These are phyloP conservation scores for Ligdia adustata DNA, from an alignment of 2,888 invertebrate genomes.

Conservation along the genomic window DNA sequence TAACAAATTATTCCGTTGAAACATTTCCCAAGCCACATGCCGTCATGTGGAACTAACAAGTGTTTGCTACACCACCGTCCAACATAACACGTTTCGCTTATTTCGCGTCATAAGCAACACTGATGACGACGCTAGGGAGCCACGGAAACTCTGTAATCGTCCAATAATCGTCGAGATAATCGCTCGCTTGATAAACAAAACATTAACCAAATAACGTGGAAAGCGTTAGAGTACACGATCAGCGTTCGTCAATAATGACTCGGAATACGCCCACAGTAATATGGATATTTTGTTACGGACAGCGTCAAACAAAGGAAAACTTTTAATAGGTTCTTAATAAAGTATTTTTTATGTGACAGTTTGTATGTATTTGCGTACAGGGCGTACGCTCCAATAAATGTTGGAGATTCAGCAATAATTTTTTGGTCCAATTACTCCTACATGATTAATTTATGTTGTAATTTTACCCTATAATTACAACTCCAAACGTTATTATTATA, in stretches of 20 bases:
- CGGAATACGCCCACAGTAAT: conserved; percentile 10
- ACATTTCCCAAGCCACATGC: conserved; percentile 17
- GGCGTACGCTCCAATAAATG: too few relatives aligned
- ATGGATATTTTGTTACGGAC: too few relatives aligned
- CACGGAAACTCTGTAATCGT: conserved; percentile 41
- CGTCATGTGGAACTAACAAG: conserved; percentile 32
- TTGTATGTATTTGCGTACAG: too few relatives aligned
- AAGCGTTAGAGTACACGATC: conserved; percentile 1
- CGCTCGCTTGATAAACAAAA: conserved; percentile 37
- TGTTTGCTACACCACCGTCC: conserved; percentile 27
- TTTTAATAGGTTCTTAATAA: too few relatives aligned
- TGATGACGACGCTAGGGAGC: conserved; percentile 40
- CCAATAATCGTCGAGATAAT: conserved; percentile 52
- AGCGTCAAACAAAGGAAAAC: too few relatives aligned
- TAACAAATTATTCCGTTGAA: conserved; percentile 7
- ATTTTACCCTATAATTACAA: too few relatives aligned
- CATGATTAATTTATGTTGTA: too few relatives aligned
- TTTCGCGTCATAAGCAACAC: conserved; percentile 50
- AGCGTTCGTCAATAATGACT: background rate
- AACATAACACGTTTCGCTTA: conserved; percentile 34
- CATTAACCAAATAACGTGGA: conserved; percentile 12
- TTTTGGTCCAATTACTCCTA: too few relatives aligned
- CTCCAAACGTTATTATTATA: too few relatives aligned
- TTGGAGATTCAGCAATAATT: too few relatives aligned
- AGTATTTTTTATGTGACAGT: too few relatives aligned